Evolutionary conservation across 1,140 invertebrate genomes (phyloP), one percentile per base, ranked within the genome.

Genomic region (Lepidurus apus): DNA sequence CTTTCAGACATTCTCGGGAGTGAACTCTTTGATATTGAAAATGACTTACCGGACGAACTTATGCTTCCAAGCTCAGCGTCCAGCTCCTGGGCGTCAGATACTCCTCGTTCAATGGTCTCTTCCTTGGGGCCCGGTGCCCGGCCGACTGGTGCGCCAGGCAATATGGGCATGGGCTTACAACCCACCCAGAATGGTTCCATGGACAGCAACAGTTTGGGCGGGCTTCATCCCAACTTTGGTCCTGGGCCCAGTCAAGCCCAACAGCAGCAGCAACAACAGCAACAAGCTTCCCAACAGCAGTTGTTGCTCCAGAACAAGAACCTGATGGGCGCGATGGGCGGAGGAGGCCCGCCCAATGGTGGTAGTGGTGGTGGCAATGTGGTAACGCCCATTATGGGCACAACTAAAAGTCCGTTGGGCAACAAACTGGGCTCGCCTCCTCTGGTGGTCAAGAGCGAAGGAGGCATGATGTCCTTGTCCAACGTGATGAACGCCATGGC

Each of bases 11-110:
- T 90, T 81, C 89, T 93, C 84, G 90, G 91, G 79, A 92, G 91
- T 86, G 92, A 93, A 84, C 92, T 93, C 90, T 93, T 93, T 85
- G 91, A 93, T 87, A 88, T 95, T 85, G 94, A 95, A 87, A 94
- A 95, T 87, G 93, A 95, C 86, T 89, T 97, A 80, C 95, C 95
- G 45, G 95, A 97, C 88, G 95, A 97, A 86, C 87, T 97, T 76
- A 92, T 95, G 83, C 43, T 75, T 79, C 7, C 77, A 76, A 21
- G 74, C 75, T 43, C 75, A 11, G 17, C 65, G 13, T 78, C 75
- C 13, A 65, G 74, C 45, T 47, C 53, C 3, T 74, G 75, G 43
- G 43, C 78, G 11, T n/a, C 77, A 11, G 53, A 65, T 65, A 65
- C 53, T 9, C 53, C 53, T 7, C 17, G 53, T 65, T 65, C 53